These are phyloP conservation scores for Pseudanteris insignis DNA, from an alignment of 2,888 invertebrate genomes.

Conservation along the genomic window DNA sequence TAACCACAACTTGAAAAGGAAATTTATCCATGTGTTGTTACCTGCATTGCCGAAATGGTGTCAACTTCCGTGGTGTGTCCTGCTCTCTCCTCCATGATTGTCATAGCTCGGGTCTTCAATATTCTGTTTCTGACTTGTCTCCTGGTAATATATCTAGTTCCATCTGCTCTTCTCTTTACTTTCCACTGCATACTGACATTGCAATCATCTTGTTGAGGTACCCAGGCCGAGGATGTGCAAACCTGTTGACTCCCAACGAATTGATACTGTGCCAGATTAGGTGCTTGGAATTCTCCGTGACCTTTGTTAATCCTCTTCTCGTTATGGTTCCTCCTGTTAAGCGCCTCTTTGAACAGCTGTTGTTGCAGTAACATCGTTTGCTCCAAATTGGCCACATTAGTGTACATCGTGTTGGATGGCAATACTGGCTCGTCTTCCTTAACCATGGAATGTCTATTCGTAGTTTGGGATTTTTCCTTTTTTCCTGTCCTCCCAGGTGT, in stretches of 20 bases:
- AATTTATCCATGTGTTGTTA: constrained; percentile 45
- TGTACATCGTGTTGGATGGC: constrained; percentile 75
- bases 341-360: constrained; percentile 71
- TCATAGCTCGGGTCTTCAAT: constrained; percentile 74
- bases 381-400: constrained; percentile 74
- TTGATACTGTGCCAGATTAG: constrained; percentile 71
- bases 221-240: constrained; percentile 53
- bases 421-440: constrained; percentile 49
- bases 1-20: too few species aligned
- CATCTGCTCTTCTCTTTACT: constrained; percentile 80
- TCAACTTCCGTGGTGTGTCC: constrained; percentile 79
- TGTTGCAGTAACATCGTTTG: constrained; percentile 77
- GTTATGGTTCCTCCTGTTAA: constrained; percentile 62
- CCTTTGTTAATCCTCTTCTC: constrained; percentile 50
- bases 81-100: constrained; percentile 74
- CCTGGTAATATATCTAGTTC: constrained; percentile 79
- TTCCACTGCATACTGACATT: constrained; percentile 75
- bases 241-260: constrained; percentile 71
- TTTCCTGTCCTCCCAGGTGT: constrained; percentile 38
- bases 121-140: constrained; percentile 75
- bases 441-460: constrained; percentile 28
- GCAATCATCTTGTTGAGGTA: constrained; percentile 55
- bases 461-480: constrained; percentile 28
- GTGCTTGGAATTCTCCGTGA: constrained; percentile 68
- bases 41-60: constrained; percentile 79